A percentile compares a stretch with the other conserved stretches of the same genome.
Evolutionary conservation across 2,888 invertebrate genomes (phyloP).

Genomic region (Sipha maydis): DNA sequence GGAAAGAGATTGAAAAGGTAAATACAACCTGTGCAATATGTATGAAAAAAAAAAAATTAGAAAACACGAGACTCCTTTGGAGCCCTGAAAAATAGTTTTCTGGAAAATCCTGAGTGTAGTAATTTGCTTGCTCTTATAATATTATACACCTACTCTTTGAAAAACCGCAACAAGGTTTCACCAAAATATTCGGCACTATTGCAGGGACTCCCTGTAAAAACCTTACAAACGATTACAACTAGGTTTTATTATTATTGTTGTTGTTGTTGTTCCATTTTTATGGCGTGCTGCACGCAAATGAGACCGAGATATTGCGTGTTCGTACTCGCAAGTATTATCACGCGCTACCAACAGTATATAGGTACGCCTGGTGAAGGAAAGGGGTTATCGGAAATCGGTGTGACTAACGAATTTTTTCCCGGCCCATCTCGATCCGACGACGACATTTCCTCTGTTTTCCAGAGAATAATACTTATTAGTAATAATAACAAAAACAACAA

Average conservation of each 20-base stretch:
- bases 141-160: neutral
- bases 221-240: constrained; percentile 43
- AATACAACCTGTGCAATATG: neutral
- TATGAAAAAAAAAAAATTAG: neutral
- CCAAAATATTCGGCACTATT: neutral
- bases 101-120: neutral
- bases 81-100: constrained; percentile 5
- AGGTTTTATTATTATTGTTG: constrained; percentile 38
- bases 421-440: constrained; percentile 3
- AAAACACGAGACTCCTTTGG: neutral
- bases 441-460: constrained; percentile 8
- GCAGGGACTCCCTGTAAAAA: neutral
- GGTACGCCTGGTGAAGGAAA: neutral
- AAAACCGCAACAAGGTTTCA: neutral
- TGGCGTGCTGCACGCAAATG: constrained; percentile 60
- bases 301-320: constrained; percentile 55
- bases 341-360: neutral
- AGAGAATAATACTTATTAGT: neutral
- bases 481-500: constrained; percentile 3
- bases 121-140: neutral
- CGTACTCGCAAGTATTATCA: constrained; percentile 7
- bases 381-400: constrained; percentile 26
- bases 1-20: neutral
- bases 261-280: constrained; percentile 38
- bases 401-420: constrained; percentile 29